Conservation (phyloP, 2,797 vertebrate genomes). For the Gobionotothen gibberifrons region DNA sequence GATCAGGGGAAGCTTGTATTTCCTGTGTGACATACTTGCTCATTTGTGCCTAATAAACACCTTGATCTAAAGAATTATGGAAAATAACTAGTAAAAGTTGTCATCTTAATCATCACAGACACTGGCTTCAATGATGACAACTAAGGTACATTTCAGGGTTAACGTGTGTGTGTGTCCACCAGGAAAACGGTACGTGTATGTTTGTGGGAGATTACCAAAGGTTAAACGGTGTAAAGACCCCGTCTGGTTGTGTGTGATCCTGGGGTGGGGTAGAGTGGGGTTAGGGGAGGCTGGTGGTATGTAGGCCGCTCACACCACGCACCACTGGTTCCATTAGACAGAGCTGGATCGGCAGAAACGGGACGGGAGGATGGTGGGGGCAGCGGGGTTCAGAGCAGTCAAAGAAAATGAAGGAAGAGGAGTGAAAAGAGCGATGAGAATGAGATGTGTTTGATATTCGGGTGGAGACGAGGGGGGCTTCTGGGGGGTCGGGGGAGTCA, state of each 20-base stretch:
- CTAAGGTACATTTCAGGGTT: slow-evolving; percentile 7
- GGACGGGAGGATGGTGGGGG: slow-evolving; percentile 11
- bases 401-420: slow-evolving; percentile 39
- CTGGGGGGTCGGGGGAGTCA: not conserved
- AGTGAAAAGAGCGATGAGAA: slow-evolving; percentile 42
- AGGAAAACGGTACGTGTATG: slow-evolving; percentile 26
- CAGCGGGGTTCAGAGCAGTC: slow-evolving; percentile 33
- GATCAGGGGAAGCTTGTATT: slow-evolving; percentile 38
- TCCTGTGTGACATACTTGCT: slow-evolving; percentile 24
- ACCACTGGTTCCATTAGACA: slow-evolving; percentile 63
- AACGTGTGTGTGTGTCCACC: slow-evolving; percentile 7
- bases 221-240: slow-evolving; percentile 63
- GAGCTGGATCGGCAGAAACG: slow-evolving; percentile 33
- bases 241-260: slow-evolving; percentile 21
- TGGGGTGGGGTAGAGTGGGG: slow-evolving; percentile 19
- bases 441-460: slow-evolving; percentile 47
- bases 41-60: slow-evolving; percentile 2
- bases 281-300: slow-evolving; percentile 56
- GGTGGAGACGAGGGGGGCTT: not conserved
- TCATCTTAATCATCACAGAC: slow-evolving; percentile 16
- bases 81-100: not conserved
- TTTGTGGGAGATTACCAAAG: slow-evolving; percentile 50
- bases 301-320: slow-evolving; percentile 77
- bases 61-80: not conserved
- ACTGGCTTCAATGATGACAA: slow-evolving; percentile 21